Evolutionary conservation across 2,888 invertebrate species (phyloP).

Genomic region (Leptarthrus brevirostris): DNA sequence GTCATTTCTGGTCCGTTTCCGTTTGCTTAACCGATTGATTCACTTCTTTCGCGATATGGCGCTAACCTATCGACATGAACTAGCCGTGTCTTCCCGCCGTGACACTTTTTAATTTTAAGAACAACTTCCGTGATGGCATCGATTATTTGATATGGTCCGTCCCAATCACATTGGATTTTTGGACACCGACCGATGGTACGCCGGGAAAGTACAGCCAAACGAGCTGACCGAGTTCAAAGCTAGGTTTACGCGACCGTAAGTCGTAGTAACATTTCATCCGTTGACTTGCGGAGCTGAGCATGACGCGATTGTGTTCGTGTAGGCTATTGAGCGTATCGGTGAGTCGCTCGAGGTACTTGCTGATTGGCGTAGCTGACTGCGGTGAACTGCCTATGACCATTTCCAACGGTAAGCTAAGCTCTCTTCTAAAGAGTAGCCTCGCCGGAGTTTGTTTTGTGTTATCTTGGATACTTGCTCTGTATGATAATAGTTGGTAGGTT

Average conservation of each 20-base stretch:
- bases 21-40: too few relatives aligned
- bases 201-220: too few relatives aligned
- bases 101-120: neutral
- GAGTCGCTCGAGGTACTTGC: neutral
- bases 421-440: slow-evolving; percentile 48
- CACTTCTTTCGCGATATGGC: neutral
- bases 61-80: neutral
- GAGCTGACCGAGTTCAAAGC: too few relatives aligned
- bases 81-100: neutral
- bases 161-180: too few relatives aligned
- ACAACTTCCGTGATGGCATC: neutral
- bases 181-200: too few relatives aligned
- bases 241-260: neutral
- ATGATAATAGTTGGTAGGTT: neutral
- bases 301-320: too few relatives aligned
- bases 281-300: neutral
- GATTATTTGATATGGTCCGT: too few relatives aligned
- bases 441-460: slow-evolving; percentile 49
- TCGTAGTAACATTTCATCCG: neutral
- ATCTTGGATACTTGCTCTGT: slow-evolving; percentile 33
- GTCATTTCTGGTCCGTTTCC: too few relatives aligned
- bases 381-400: slow-evolving; percentile 19
- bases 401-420: slow-evolving; percentile 50
- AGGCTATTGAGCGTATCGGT: neutral
- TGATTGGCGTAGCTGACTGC: neutral